These are phyloP conservation scores for Eulemur macaco DNA, from an alignment of 2,113 vertebrate genomes.

Conservation along the genomic window DNA sequence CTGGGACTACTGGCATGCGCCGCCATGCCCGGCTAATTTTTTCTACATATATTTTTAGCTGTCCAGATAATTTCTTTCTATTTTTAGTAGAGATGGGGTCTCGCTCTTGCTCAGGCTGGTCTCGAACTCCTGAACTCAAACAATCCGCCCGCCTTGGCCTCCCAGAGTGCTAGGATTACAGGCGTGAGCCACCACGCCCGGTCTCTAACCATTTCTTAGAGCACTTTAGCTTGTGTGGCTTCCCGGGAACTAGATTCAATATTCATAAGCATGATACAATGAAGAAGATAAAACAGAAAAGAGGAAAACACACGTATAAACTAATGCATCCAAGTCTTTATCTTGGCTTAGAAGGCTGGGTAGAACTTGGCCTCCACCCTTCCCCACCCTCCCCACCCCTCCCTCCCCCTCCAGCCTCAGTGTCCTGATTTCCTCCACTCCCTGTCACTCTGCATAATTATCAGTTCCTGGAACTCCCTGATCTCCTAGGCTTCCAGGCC, in stretches of 20 bases:
- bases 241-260: not conserved
- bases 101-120: no score
- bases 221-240: not conserved
- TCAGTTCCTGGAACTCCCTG: not conserved
- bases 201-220: not conserved
- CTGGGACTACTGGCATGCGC: no score
- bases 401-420: not conserved
- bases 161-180: no score
- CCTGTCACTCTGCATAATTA: fast-evolving
- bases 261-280: not conserved
- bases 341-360: not conserved
- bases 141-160: no score
- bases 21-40: no score
- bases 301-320: not conserved
- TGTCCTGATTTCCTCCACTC: not conserved
- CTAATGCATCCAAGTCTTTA: not conserved
- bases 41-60: no score
- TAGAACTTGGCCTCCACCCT: fast-evolving
- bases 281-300: not conserved
- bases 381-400: no score
- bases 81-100: no score
- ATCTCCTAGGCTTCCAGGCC: not conserved
- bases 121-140: no score
- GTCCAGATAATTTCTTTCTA: no score
- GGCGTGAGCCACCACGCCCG: no score